Evolutionary conservation across 2,888 invertebrate species (phyloP).

Genomic region (Sicus ferrugineus): DNA sequence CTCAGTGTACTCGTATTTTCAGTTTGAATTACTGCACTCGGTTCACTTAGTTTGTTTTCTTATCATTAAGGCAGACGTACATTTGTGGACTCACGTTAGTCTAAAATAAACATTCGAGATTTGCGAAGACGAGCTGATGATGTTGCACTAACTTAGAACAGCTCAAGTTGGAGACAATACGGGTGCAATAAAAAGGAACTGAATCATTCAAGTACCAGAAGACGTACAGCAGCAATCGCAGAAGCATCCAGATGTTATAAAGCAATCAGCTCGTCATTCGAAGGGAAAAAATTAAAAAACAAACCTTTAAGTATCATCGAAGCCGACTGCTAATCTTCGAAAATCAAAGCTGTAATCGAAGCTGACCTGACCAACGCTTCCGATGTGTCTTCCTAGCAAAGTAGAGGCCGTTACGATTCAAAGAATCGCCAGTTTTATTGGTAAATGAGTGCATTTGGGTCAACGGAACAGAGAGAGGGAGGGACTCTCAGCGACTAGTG

Average conservation of each 20-base stretch:
- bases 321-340: too few species aligned
- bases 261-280: neutral
- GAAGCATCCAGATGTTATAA: neutral
- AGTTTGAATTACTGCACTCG: neutral
- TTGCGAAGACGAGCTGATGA: neutral
- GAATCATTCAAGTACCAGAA: neutral
- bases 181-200: neutral
- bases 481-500: too few species aligned
- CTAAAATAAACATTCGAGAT: slow-evolving; percentile 43
- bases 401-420: slow-evolving; percentile 50
- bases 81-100: slow-evolving; percentile 57
- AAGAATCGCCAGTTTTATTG: slow-evolving; percentile 48
- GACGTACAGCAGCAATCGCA: neutral
- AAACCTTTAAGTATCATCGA: too few species aligned
- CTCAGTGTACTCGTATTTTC: neutral
- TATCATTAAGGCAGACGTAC: slow-evolving; percentile 41
- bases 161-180: too few species aligned
- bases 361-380: neutral
- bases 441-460: too few species aligned
- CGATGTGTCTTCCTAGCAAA: slow-evolving; percentile 52
- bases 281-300: too few species aligned
- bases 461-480: too few species aligned
- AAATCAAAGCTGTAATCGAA: too few species aligned
- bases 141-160: neutral
- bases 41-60: slow-evolving; percentile 32